These are phyloP conservation scores for Propithecus perrieri DNA, from an alignment of 2,797 vertebrate species.

Conservation along the genomic window DNA sequence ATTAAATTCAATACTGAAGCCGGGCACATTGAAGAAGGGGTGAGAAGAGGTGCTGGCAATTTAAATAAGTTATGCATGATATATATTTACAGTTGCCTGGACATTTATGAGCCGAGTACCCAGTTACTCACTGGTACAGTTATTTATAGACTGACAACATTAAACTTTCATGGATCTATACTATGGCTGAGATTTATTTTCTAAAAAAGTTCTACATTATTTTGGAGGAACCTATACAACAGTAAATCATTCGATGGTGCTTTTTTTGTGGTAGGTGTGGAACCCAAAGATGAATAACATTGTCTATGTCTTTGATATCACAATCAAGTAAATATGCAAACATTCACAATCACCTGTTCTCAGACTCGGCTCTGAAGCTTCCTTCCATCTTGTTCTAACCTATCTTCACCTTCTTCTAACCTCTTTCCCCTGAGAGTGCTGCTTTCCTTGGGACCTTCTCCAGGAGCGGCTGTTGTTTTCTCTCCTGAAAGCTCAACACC, in stretches of 20 bases:
- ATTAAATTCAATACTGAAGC: slow-evolving; percentile 44
- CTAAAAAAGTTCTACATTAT: neutral
- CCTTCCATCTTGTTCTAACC: neutral
- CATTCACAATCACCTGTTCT: neutral
- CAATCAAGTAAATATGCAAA: neutral
- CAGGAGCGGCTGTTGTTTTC: neutral
- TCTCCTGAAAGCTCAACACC: neutral
- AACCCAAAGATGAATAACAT: neutral
- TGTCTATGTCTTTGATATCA: neutral
- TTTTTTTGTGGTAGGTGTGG: neutral
- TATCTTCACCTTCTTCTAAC: neutral
- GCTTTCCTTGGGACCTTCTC: neutral
- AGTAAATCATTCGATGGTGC: slow-evolving; percentile 7
- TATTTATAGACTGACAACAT: slow-evolving; percentile 1
- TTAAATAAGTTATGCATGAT: neutral
- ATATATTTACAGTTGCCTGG: neutral
- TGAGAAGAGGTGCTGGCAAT: neutral
- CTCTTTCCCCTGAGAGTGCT: neutral
- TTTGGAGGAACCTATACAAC: neutral
- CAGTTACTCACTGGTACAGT: neutral
- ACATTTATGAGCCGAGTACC: neutral
- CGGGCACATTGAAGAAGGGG: neutral
- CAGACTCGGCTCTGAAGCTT: neutral
- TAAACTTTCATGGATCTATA: slow-evolving; percentile 9
- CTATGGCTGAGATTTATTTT: neutral